phyloP scores from a whole-genome alignment of 2,797 vertebrate genomes.

The Gallirallus australis region DNA sequence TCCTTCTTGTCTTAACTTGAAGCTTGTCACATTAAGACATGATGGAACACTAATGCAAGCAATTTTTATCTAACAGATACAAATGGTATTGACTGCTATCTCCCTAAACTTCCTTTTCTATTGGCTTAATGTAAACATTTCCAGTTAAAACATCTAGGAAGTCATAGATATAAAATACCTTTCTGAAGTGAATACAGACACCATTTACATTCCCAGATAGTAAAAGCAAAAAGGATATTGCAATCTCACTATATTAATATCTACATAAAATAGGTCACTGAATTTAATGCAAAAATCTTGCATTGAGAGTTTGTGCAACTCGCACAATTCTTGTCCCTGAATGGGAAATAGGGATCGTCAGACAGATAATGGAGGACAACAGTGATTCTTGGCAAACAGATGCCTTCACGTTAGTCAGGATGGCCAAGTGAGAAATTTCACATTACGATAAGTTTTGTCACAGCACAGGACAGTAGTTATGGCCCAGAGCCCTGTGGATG shows the following conservation, averaged over 20 bases:
- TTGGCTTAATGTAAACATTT: constrained; percentile 14
- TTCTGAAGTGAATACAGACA: not conserved
- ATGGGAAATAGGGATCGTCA: not conserved
- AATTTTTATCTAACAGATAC: constrained; percentile 44
- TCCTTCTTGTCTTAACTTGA: constrained; percentile 37
- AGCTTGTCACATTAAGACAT: constrained; percentile 42
- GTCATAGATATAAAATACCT: not conserved
- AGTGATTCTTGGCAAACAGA: not conserved
- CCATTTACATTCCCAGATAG: not conserved
- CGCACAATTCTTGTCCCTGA: not conserved
- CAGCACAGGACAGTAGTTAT: not conserved
- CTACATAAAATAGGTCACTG: not conserved
- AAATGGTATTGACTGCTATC: constrained; percentile 24
- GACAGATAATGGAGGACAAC: not conserved
- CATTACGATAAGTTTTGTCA: not conserved
- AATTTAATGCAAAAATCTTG: not conserved
- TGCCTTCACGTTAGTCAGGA: not conserved
- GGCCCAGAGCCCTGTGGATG: not conserved
- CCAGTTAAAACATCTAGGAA: constrained; percentile 18
- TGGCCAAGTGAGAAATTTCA: not conserved
- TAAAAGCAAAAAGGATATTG: constrained; percentile 1
- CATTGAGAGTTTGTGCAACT: not conserved
- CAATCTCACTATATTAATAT: not conserved
- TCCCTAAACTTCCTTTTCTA: constrained; percentile 10
- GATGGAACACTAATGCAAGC: constrained; percentile 17